phyloP scores from a whole-genome alignment of 2,888 invertebrate genomes.

The Archips crataeganus region DNA sequence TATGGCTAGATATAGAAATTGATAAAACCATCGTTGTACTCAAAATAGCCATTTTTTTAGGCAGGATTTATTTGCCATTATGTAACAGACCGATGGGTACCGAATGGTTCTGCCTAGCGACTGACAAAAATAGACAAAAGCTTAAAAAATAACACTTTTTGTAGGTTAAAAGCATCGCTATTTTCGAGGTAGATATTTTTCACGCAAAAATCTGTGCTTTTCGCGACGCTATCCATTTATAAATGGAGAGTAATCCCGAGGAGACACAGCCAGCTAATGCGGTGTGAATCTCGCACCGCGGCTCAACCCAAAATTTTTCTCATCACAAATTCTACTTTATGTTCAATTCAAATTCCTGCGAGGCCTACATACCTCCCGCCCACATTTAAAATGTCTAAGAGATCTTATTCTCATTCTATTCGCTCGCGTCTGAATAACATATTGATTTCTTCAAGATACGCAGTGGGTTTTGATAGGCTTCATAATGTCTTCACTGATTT shows the following conservation, averaged over 20 bases:
- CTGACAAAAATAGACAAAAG: not conserved
- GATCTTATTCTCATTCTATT: conserved; percentile 25
- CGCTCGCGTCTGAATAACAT: conserved; percentile 27
- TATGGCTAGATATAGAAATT: too few relatives aligned
- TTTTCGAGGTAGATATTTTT: conserved; percentile 59
- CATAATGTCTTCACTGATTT: not conserved
- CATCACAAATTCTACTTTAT: conserved; percentile 64
- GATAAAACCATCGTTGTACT: too few relatives aligned
- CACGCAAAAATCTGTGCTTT: conserved; percentile 70
- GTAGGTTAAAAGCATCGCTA: conserved; percentile 52
- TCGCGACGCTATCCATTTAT: conserved; percentile 76
- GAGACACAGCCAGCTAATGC: conserved; percentile 72
- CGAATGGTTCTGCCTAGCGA: too few relatives aligned
- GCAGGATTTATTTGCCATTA: too few relatives aligned
- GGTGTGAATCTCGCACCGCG: conserved; percentile 77
- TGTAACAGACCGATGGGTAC: too few relatives aligned
- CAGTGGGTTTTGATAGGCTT: conserved; percentile 14
- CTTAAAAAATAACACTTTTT: not conserved
- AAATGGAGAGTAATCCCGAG: conserved; percentile 77
- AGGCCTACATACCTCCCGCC: conserved; percentile 35
- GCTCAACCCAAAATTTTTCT: conserved; percentile 70
- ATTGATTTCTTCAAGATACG: conserved; percentile 17
- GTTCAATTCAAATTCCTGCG: conserved; percentile 51
- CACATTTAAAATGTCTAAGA: conserved; percentile 37
- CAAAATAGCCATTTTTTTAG: too few relatives aligned